Evolutionary conservation across 2,797 vertebrate genomes (phyloP).

Genomic region (Oreortyx pictus): DNA sequence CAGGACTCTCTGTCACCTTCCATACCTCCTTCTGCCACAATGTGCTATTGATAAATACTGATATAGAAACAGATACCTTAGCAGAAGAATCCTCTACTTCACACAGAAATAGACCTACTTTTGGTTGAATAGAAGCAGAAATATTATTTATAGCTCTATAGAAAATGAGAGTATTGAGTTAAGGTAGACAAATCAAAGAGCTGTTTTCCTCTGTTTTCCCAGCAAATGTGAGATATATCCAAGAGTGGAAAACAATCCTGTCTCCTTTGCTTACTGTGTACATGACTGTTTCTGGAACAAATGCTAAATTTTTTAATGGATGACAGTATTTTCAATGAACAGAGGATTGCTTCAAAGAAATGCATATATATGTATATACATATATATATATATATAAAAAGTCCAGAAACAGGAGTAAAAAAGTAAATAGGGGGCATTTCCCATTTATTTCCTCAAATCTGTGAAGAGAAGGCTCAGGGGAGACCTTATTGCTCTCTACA

Average conservation of each 20-base stretch:
- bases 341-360: not conserved
- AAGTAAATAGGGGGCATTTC: not conserved
- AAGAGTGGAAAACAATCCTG: not conserved
- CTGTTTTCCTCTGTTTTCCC: not conserved
- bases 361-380: not conserved
- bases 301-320: not conserved
- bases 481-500: too few species aligned
- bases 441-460: not conserved
- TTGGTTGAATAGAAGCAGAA: not conserved
- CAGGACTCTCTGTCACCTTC: not conserved
- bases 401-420: not conserved
- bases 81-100: not conserved
- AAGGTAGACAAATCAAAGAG: not conserved
- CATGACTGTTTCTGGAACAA: not conserved
- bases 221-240: not conserved
- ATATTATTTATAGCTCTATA: not conserved
- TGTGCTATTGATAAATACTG: not conserved
- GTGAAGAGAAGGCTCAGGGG: too few species aligned
- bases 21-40: not conserved
- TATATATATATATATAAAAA: too few species aligned
- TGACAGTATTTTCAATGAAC: not conserved
- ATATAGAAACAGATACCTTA: slow-evolving; percentile 16
- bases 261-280: not conserved
- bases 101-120: not conserved
- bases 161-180: not conserved